phyloP scores from a whole-genome alignment of 2,888 invertebrate species.

The Zelleria hepariella region DNA sequence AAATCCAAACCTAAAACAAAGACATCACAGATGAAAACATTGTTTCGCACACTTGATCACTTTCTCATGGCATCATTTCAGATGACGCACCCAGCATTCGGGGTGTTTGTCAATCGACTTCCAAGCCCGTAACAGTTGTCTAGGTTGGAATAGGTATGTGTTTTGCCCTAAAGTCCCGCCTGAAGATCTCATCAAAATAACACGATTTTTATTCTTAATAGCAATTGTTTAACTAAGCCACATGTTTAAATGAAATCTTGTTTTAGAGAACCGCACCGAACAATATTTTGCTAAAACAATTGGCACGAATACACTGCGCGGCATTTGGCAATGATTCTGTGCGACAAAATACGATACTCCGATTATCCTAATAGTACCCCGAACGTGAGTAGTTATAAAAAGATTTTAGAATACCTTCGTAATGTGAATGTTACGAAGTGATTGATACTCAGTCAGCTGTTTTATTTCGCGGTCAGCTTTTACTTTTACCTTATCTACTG shows the following conservation, averaged over 20 bases:
- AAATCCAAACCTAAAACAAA: constrained; percentile 77
- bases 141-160: no score
- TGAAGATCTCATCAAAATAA: not conserved
- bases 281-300: not conserved
- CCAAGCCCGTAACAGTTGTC: no score
- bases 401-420: not conserved
- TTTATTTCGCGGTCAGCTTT: no score
- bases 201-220: not conserved
- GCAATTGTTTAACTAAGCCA: not conserved
- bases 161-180: not conserved
- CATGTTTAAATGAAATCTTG: not conserved
- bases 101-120: not conserved
- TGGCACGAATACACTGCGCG: not conserved
- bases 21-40: not conserved
- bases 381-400: not conserved
- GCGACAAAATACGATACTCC: not conserved
- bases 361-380: not conserved
- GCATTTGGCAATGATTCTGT: not conserved
- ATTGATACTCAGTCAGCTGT: no score
- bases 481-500: no score
- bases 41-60: not conserved
- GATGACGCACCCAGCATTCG: not conserved
- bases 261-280: not conserved
- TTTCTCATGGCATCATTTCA: no score
- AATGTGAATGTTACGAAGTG: no score